Base-by-base conservation (phyloP, 2,797 vertebrate genomes). In the Neomorphus geoffroyi region DNA sequence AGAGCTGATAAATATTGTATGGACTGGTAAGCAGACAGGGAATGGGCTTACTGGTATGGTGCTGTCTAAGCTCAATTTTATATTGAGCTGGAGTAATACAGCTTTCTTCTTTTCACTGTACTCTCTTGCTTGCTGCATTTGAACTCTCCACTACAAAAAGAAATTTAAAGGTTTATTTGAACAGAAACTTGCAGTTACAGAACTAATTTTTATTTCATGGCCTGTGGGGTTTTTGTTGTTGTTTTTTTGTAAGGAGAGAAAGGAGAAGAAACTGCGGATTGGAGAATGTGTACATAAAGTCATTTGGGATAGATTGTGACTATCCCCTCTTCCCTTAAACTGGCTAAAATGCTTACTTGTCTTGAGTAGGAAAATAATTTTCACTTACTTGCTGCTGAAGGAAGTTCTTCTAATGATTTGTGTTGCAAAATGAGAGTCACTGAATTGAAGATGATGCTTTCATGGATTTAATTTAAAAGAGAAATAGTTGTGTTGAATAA, bases 351-450 rank as follows among this genome's bases (percentile, higher is more conserved):
- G 45, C 58, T 83, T 74, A n/a, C 57, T 82, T 50, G 24, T 89
- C 82, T 77, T 81, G 67, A 88, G 69, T 45, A 74, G 81, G 56
- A 78, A 86, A 90, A 61, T 72, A 87, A 45, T 72, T 82, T 88
- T 8, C 33, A 66, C 80, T 92, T 88, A 66, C 58, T 92, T 88
- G 57, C 60, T 92, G 73, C 50, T 75, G 78, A 85, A 88, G 56
- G 39, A 92, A 79, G 39, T 86, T 92, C 67, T 87, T 94, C 53
- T 86, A 35, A 71, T 71, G 32, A 70, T 85, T 67, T 62, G 56
- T 73, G 30, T 95, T 94, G 57, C 78, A 94, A 86, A 91, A 92
- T 80, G 75, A 78, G 56, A 80, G 30, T 72, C 32, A 48, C 30
- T 64, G 80, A 91, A 75, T 58, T 64, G 70, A 82, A 82, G 61